Evolutionary conservation across 2,113 vertebrate species (phyloP).

Genomic region (Pyrgilauda ruficollis): DNA sequence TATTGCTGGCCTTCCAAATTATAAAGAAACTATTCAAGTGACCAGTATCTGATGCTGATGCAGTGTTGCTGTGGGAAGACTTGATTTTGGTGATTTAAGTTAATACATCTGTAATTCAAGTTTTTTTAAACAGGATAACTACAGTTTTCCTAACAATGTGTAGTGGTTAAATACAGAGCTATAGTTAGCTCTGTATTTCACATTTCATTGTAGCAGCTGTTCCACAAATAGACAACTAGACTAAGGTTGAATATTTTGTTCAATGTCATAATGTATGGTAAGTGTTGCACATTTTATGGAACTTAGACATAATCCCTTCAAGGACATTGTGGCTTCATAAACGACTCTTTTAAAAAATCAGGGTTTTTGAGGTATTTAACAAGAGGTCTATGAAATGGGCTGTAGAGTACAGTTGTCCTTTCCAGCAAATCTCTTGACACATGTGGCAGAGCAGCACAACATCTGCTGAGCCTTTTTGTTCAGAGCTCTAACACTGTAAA

Average conservation of each 20-base stretch:
- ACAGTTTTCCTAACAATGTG: background rate
- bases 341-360: background rate
- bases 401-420: background rate
- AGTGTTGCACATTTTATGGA: background rate
- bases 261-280: background rate
- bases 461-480: background rate
- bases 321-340: background rate
- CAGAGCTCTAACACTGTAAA: background rate
- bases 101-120: background rate
- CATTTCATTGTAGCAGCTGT: background rate
- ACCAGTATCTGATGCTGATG: background rate
- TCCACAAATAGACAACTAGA: background rate
- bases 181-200: background rate
- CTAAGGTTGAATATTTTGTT: background rate
- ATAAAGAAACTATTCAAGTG: background rate
- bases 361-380: background rate
- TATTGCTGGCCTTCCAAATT: background rate
- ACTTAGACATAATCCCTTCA: background rate
- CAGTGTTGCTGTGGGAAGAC: background rate
- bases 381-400: background rate
- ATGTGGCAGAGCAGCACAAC: background rate
- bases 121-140: background rate
- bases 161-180: background rate
- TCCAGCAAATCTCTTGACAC: background rate
- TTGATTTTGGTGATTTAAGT: background rate